Evolutionary conservation across 2,113 vertebrate species (phyloP).

Genomic region (Scophthalmus maximus): DNA sequence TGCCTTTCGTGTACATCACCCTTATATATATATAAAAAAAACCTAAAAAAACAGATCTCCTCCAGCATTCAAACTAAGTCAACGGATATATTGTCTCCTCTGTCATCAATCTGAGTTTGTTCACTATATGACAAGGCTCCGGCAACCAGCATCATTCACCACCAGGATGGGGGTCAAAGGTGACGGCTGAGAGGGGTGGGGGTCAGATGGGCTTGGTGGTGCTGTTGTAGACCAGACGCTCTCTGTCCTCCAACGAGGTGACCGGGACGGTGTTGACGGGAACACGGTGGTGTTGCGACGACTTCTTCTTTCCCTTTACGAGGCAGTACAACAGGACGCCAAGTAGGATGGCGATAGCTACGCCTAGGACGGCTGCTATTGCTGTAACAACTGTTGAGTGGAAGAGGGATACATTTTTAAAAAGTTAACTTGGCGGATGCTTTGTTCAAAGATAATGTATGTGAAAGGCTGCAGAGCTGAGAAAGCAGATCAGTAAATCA

Average conservation of each 20-base stretch:
- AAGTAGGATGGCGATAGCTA: constrained; percentile 86
- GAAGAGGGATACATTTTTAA: not conserved
- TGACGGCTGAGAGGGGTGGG: not conserved
- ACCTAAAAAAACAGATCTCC: constrained; percentile 13
- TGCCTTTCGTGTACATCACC: constrained; percentile 9
- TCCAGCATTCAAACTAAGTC: constrained; percentile 6
- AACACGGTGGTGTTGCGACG: constrained; percentile 76
- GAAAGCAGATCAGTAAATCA: not conserved
- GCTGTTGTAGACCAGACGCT: constrained; percentile 90
- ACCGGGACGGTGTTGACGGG: constrained; percentile 82
- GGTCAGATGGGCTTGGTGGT: constrained; percentile 92
- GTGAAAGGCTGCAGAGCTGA: not conserved
- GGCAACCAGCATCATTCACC: not conserved
- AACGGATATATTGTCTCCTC: constrained; percentile 1
- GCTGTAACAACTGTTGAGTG: constrained; percentile 69
- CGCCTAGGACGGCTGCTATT: constrained; percentile 81
- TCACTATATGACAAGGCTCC: not conserved
- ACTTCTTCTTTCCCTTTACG: constrained; percentile 83
- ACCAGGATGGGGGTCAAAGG: constrained; percentile 1
- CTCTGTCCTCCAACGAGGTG: constrained; percentile 84
- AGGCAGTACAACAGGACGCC: constrained; percentile 86
- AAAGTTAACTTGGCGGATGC: not conserved
- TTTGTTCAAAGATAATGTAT: not conserved
- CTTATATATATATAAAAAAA: constrained; percentile 8
- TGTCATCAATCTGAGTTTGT: constrained; percentile 37